Percentiles rank a stretch among this genome's conserved stretches.
Conservation (phyloP, 2,797 vertebrate genomes). For the Acropternis orthonyx region DNA sequence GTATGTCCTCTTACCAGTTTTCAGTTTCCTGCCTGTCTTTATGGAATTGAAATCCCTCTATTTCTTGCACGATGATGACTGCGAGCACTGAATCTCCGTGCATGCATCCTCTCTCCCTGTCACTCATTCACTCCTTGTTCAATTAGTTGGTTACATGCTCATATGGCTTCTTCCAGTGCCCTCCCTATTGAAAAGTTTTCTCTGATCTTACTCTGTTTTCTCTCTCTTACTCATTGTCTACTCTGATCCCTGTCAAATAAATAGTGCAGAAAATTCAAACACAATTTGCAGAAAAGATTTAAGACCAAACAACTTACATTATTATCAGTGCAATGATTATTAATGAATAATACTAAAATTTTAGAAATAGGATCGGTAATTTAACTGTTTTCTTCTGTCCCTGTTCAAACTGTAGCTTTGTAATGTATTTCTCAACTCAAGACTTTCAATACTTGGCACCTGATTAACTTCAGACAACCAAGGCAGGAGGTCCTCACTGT, state of each 20-base stretch:
- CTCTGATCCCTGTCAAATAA: neutral
- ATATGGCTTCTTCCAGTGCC: neutral
- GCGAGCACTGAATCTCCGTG: neutral
- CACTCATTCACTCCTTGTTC: neutral
- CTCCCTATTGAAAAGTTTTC: neutral
- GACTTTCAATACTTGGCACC: neutral
- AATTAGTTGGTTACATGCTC: neutral
- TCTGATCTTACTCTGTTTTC: neutral
- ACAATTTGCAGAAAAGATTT: neutral
- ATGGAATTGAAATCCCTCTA: neutral
- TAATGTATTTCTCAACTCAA: neutral
- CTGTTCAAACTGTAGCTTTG: neutral
- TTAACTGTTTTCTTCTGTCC: neutral
- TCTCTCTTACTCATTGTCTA: neutral
- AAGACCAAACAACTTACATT: neutral
- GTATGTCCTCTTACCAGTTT: neutral
- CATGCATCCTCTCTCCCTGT: neutral
- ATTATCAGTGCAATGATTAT: neutral
- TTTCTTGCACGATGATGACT: neutral
- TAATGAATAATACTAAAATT: neutral
- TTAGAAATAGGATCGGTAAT: neutral
- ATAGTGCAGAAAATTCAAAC: neutral
- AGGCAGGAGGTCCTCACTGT: neutral
- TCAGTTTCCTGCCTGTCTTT: neutral
- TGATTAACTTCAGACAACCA: neutral